Percentiles rank a stretch among this genome's conserved stretches.
These are phyloP conservation scores for Stichopus horrens DNA, from an alignment of 53 echinoderm and acorn worm species.

Conservation along the genomic window DNA sequence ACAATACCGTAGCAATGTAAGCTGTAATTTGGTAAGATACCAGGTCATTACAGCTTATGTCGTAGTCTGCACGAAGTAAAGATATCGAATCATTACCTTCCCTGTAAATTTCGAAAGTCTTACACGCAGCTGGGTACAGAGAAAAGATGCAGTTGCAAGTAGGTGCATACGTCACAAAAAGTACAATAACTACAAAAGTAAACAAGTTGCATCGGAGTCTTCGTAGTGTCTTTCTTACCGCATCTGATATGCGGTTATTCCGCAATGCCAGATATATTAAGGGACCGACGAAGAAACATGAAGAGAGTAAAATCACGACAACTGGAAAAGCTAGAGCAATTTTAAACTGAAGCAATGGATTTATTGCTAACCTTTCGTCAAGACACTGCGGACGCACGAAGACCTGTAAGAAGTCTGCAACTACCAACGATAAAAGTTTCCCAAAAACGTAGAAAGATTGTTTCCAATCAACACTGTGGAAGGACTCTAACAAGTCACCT, in stretches of 20 bases:
- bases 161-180: conserved; percentile 33
- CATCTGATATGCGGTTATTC: too few relatives aligned
- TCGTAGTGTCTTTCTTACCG: not conserved
- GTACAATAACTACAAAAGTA: not conserved
- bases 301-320: not conserved
- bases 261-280: not conserved
- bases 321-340: not conserved
- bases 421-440: not conserved
- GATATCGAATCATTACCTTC: not conserved
- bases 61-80: conserved; percentile 14
- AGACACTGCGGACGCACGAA: conserved; percentile 9
- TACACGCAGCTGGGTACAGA: conserved; percentile 3
- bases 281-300: not conserved
- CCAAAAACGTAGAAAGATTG: not conserved
- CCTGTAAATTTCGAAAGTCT: not conserved
- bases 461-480: not conserved
- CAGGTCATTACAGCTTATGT: not conserved
- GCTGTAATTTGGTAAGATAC: not conserved
- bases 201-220: not conserved
- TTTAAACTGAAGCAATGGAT: conserved; percentile 6
- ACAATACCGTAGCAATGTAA: conserved; percentile 4
- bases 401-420: not conserved
- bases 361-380: not conserved
- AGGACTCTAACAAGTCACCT: not conserved
- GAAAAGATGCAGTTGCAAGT: conserved; percentile 25